Evolutionary conservation across 2,113 vertebrate species (phyloP).

Genomic region (Orycteropus afer): DNA sequence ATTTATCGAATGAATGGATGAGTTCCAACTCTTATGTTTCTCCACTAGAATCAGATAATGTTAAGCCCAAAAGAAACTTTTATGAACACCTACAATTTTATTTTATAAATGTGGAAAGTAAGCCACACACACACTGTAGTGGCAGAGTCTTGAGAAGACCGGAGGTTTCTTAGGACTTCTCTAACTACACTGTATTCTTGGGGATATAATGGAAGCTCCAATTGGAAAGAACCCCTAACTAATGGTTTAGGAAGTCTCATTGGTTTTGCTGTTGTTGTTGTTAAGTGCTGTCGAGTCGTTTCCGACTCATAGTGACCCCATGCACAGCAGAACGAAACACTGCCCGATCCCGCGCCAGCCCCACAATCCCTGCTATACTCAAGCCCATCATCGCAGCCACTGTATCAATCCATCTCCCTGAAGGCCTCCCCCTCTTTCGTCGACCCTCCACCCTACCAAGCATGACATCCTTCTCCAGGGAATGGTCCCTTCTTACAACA

Average conservation of each 20-base stretch:
- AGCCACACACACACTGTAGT: background rate
- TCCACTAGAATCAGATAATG: background rate
- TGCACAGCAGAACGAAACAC: too few relatives aligned
- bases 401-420: too few relatives aligned
- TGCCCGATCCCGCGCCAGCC: too few relatives aligned
- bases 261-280: too few relatives aligned
- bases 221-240: background rate
- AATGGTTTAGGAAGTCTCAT: background rate
- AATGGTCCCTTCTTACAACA: too few relatives aligned
- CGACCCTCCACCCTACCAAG: too few relatives aligned
- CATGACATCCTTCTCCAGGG: too few relatives aligned
- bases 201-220: background rate
- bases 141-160: background rate
- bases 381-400: too few relatives aligned
- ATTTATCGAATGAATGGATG: background rate
- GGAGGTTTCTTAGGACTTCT: background rate
- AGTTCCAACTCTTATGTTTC: background rate
- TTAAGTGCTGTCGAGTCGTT: too few relatives aligned
- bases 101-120: background rate
- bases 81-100: background rate
- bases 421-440: too few relatives aligned
- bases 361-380: too few relatives aligned
- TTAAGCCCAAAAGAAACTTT: background rate
- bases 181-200: background rate
- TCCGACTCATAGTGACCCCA: too few relatives aligned